Percentiles rank a stretch among this genome's conserved stretches.
phyloP scores from a whole-genome alignment of 2,113 vertebrate genomes.

The Cygnus atratus region DNA sequence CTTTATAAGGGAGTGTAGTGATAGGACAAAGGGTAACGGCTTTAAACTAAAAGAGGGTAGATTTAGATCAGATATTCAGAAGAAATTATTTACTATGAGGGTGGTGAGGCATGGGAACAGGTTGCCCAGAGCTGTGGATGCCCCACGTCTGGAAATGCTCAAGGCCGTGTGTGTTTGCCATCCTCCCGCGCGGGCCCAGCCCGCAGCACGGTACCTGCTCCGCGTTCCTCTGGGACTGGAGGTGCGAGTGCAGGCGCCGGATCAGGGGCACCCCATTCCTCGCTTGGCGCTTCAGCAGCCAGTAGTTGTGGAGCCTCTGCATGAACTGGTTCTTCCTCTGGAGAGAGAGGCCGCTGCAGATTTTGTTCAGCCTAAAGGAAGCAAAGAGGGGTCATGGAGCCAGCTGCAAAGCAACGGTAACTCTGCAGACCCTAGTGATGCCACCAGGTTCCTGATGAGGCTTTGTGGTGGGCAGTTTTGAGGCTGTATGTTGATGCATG shows the following conservation, averaged over 20 bases:
- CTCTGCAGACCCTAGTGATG: background rate
- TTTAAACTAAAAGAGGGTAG: too few relatives aligned
- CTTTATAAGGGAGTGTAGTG: too few relatives aligned
- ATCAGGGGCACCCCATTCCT: slow-evolving; percentile 94
- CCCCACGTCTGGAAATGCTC: too few relatives aligned
- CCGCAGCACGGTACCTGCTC: slow-evolving; percentile 82
- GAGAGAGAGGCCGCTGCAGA: slow-evolving; percentile 90
- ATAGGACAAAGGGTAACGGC: too few relatives aligned
- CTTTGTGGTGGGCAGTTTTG: background rate
- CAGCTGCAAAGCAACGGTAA: background rate
- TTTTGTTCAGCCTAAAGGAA: slow-evolving; percentile 88
- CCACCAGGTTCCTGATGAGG: background rate
- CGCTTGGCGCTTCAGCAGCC: slow-evolving; percentile 94
- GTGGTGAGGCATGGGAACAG: too few relatives aligned
- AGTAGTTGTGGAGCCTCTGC: slow-evolving; percentile 94
- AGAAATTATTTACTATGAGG: too few relatives aligned
- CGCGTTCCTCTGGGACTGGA: slow-evolving; percentile 87
- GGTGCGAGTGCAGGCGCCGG: slow-evolving; percentile 87
- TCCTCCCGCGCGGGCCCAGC: rapidly evolving
- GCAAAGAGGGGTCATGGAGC: slow-evolving; percentile 46
- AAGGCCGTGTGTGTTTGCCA: background rate
- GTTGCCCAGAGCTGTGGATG: too few relatives aligned
- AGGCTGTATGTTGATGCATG: background rate
- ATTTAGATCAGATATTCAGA: too few relatives aligned
- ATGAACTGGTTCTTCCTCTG: slow-evolving; percentile 97